Evolutionary conservation across 2,888 invertebrate species (phyloP).

Genomic region (Acrocera orbiculus): DNA sequence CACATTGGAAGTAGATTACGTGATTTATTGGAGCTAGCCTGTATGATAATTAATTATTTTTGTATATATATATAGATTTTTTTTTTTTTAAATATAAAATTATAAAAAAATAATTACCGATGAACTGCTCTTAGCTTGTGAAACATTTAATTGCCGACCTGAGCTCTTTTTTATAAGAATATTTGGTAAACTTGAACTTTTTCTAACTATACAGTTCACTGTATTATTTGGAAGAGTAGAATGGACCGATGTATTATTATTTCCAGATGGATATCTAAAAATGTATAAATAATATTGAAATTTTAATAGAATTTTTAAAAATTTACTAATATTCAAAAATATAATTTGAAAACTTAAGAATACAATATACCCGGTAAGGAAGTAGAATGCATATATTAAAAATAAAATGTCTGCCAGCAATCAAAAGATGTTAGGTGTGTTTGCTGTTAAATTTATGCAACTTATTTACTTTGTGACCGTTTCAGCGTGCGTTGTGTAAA

Average conservation of each 20-base stretch:
- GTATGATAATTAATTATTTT: not conserved
- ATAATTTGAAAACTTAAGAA: too few species aligned
- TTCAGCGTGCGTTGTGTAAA: too few species aligned
- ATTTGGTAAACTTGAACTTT: constrained; percentile 69
- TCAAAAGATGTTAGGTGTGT: too few species aligned
- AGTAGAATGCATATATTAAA: too few species aligned
- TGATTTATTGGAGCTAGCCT: constrained; percentile 22
- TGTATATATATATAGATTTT: not conserved
- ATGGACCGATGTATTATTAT: constrained; percentile 42
- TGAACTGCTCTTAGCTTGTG: constrained; percentile 46
- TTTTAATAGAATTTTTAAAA: too few species aligned
- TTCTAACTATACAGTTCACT: constrained; percentile 39
- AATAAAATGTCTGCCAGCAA: constrained; percentile 14
- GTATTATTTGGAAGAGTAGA: constrained; percentile 37
- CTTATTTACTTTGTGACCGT: too few species aligned
- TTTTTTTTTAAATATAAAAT: not conserved
- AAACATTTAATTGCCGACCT: constrained; percentile 25
- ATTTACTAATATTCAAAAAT: too few species aligned
- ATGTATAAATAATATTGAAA: too few species aligned
- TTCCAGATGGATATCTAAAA: constrained; percentile 58
- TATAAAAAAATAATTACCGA: constrained; percentile 38
- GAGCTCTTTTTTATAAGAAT: constrained; percentile 29
- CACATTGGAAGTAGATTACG: constrained; percentile 31
- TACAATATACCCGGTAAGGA: too few species aligned
- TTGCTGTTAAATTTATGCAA: too few species aligned